Conservation (phyloP, 2,888 invertebrate species). For the Acanthosoma haemorrhoidale region DNA sequence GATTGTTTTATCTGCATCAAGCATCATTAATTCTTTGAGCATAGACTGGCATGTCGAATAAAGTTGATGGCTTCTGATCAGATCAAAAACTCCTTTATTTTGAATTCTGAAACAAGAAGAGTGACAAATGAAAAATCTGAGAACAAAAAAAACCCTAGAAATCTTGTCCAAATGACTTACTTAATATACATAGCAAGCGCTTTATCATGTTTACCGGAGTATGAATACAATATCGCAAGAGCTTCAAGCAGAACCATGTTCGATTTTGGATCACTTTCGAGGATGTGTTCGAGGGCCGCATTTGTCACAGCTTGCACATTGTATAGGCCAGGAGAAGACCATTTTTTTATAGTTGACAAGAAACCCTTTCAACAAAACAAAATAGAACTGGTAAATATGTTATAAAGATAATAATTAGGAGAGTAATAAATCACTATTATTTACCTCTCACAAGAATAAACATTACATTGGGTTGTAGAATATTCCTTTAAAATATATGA, state of each 20-base stretch:
- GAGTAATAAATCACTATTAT: too few relatives aligned
- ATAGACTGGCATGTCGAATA: conserved; percentile 78
- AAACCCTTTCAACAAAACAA: conserved; percentile 57
- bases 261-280: conserved; percentile 51
- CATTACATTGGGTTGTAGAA: too few relatives aligned
- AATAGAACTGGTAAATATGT: too few relatives aligned
- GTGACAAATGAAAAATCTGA: too few relatives aligned
- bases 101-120: conserved; percentile 54
- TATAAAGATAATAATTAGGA: too few relatives aligned
- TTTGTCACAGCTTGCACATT: conserved; percentile 78
- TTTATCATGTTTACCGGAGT: conserved; percentile 83
- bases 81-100: conserved; percentile 82
- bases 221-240: conserved; percentile 80
- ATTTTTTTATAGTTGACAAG: conserved; percentile 76
- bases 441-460: too few relatives aligned
- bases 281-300: conserved; percentile 68
- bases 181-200: conserved; percentile 85
- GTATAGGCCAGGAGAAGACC: conserved; percentile 73
- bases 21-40: conserved; percentile 80
- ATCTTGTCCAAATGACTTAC: conserved; percentile 47
- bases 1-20: conserved; percentile 77
- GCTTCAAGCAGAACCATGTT: conserved; percentile 77
- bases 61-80: conserved; percentile 78
- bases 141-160: not conserved
- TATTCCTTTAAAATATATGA: too few relatives aligned